phyloP scores from a whole-genome alignment of 2,113 vertebrate genomes.

The Rhabdornis inornatus region DNA sequence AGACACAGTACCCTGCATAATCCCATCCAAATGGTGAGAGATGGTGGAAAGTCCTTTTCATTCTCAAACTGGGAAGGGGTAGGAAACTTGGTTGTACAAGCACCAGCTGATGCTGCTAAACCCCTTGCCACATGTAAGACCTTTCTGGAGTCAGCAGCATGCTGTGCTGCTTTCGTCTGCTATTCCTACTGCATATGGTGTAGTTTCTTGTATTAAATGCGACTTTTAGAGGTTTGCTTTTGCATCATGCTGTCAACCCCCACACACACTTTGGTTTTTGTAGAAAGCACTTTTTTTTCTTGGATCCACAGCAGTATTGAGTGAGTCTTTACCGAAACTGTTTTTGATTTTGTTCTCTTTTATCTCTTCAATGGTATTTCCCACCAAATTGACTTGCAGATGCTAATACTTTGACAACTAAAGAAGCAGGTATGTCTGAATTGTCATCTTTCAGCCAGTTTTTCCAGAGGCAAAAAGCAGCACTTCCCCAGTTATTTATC shows the following conservation, averaged over 20 bases:
- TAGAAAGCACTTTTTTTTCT: background rate
- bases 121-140: background rate
- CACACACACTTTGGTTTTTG: background rate
- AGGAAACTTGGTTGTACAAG: background rate
- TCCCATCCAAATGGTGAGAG: background rate
- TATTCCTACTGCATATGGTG: background rate
- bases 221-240: background rate
- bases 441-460: constrained; percentile 21
- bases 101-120: background rate
- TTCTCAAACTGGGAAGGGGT: background rate
- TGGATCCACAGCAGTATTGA: background rate
- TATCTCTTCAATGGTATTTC: constrained; percentile 19
- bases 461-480: background rate
- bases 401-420: constrained; percentile 30
- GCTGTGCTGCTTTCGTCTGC: background rate
- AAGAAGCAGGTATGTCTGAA: background rate
- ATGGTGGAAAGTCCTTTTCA: background rate
- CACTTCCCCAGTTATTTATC: background rate
- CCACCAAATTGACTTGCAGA: background rate
- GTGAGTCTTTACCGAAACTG: background rate
- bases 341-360: constrained; percentile 20
- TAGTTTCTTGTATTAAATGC: background rate
- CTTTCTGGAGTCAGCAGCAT: background rate
- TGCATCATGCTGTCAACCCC: background rate
- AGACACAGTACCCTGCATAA: background rate